A percentile compares a stretch with the other conserved stretches of the same genome.
These are phyloP conservation scores for Leucopsar rothschildi DNA, from an alignment of 2,113 vertebrate genomes.

Conservation along the genomic window DNA sequence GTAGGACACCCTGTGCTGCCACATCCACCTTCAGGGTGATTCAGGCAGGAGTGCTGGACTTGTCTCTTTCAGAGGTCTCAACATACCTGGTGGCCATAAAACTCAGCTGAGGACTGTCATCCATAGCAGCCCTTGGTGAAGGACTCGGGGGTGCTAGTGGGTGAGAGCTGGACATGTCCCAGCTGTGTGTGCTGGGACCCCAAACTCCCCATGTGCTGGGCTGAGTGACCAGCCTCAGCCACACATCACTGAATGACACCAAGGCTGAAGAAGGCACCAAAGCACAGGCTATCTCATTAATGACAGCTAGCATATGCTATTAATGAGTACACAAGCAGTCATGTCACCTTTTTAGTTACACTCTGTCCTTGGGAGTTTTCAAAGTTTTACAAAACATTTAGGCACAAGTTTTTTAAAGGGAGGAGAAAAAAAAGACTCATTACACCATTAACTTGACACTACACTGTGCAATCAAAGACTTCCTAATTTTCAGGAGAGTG, in stretches of 20 bases:
- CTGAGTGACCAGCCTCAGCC: background rate
- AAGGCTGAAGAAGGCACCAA: background rate
- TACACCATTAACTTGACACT: background rate
- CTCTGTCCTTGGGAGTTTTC: background rate
- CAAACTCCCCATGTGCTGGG: accelerated
- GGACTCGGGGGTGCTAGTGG: background rate
- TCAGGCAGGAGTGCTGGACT: background rate
- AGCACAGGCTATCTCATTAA: background rate
- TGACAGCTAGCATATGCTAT: background rate
- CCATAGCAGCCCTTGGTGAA: background rate
- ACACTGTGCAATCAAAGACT: background rate
- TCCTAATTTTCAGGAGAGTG: background rate
- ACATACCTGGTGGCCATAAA: background rate
- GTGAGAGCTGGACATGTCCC: background rate
- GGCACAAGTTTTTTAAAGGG: background rate
- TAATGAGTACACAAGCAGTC: background rate
- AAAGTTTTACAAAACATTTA: background rate
- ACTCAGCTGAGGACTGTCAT: background rate
- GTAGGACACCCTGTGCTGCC: background rate
- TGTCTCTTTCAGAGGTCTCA: background rate
- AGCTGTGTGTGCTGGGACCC: background rate
- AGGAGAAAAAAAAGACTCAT: accelerated
- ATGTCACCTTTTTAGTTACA: background rate
- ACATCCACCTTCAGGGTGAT: background rate
- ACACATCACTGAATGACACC: background rate